phyloP scores from a whole-genome alignment of 2,797 vertebrate genomes.

The Coregonus suidteri region DNA sequence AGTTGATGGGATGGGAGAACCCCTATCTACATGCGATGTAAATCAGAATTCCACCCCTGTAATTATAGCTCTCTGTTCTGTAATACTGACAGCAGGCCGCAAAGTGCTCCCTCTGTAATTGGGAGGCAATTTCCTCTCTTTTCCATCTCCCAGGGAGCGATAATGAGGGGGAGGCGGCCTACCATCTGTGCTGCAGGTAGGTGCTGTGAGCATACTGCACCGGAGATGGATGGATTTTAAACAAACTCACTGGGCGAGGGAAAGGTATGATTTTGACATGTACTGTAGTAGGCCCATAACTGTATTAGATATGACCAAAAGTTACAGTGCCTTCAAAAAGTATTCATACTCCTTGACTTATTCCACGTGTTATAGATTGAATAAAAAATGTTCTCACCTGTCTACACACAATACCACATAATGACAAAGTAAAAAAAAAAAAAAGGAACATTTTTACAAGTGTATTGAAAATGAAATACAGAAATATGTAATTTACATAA shows the following conservation, averaged over 20 bases:
- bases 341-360: too few relatives aligned
- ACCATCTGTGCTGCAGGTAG: slow-evolving; percentile 16
- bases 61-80: slow-evolving; percentile 5
- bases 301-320: not conserved
- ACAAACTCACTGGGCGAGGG: not conserved
- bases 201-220: not conserved
- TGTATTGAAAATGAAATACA: too few relatives aligned
- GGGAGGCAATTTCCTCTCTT: not conserved
- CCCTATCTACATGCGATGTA: not conserved
- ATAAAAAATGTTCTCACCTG: too few relatives aligned
- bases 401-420: too few relatives aligned
- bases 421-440: too few relatives aligned
- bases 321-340: not conserved
- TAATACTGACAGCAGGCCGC: slow-evolving; percentile 7
- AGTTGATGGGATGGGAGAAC: not conserved
- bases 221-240: not conserved
- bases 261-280: not conserved
- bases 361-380: too few relatives aligned
- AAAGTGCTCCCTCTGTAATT: not conserved
- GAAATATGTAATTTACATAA: too few relatives aligned
- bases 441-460: too few relatives aligned
- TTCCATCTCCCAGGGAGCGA: slow-evolving; percentile 12
- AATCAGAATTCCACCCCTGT: not conserved
- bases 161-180: not conserved
- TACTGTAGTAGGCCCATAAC: not conserved